A percentile compares a stretch with the other conserved stretches of the same genome.
These are phyloP conservation scores for Falcaria lacertinaria DNA, from an alignment of 2,888 invertebrate genomes.

Conservation along the genomic window DNA sequence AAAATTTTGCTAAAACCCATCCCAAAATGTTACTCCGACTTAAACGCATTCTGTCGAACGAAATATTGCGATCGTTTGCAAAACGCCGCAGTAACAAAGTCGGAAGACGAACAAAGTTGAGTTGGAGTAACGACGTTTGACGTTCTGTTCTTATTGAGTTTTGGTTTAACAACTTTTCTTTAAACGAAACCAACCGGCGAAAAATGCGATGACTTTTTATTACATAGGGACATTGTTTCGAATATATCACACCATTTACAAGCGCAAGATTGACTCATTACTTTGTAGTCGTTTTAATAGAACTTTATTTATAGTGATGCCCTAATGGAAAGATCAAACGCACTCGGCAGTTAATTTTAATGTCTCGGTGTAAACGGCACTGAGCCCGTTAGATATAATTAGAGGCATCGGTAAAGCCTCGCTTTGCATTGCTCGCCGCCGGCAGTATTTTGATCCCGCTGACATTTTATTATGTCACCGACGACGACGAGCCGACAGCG, in stretches of 20 bases:
- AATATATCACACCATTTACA: constrained; percentile 31
- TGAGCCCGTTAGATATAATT: constrained; percentile 71
- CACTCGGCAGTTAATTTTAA: constrained; percentile 74
- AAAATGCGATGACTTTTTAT: constrained; percentile 16
- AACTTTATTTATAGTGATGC: constrained; percentile 66
- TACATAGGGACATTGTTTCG: constrained; percentile 40
- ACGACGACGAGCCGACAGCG: constrained; percentile 22
- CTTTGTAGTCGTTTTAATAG: constrained; percentile 57
- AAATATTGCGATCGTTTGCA: constrained; percentile 38
- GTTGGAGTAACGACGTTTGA: constrained; percentile 23
- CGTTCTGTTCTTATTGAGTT: constrained; percentile 31
- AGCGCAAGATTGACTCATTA: constrained; percentile 56
- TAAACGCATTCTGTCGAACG: constrained; percentile 32
- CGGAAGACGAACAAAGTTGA: constrained; percentile 12
- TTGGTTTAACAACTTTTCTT: constrained; percentile 22
- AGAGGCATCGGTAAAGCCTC: constrained; percentile 60
- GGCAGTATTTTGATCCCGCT: constrained; percentile 60
- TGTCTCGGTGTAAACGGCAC: constrained; percentile 71
- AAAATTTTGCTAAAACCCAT: constrained; percentile 50
- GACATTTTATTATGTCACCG: constrained; percentile 69
- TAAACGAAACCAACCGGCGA: constrained; percentile 6
- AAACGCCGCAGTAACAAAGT: constrained; percentile 32
- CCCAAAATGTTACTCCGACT: constrained; percentile 37
- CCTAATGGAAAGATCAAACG: constrained; percentile 79
- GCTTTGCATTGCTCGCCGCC: constrained; percentile 42